Conservation (phyloP, 2,113 vertebrate species). For the human region GRCh38 chr6:115930501-115931000, state of each 20-base stretch:
- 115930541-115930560: not conserved
- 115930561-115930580: not conserved
- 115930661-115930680: not conserved
- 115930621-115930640: not conserved
- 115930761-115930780: not conserved
- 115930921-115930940: not conserved
- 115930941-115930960: not conserved
- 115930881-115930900: not conserved
- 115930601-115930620: not conserved
- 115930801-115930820: not conserved
- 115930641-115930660: not conserved
- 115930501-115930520: not conserved
- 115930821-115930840: not conserved
- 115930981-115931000: not conserved
- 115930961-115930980: not conserved
- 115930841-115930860: not conserved
- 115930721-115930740: not conserved
- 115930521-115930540: not conserved
- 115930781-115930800: not conserved
- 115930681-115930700: not conserved
- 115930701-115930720: not conserved
- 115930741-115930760: not conserved
- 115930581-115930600: not conserved
- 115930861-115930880: not conserved
- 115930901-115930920: not conserved